Percentiles rank a stretch among this genome's conserved stretches.
phyloP scores from a whole-genome alignment of 1,140 invertebrate species.

The Piezodorus guildinii region DNA sequence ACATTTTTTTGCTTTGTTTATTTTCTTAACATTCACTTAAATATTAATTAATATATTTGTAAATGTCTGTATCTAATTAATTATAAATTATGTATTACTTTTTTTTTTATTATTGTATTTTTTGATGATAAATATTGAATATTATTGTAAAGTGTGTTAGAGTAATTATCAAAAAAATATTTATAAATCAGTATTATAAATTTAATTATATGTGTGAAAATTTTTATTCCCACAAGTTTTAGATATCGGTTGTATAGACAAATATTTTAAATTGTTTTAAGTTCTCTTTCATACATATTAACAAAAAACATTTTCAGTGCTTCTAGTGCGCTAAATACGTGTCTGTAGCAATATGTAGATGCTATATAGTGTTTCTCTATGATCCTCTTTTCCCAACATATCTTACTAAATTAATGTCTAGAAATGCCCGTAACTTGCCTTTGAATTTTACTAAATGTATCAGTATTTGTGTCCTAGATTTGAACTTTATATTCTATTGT shows the following conservation, averaged over 20 bases:
- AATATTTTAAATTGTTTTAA: background rate
- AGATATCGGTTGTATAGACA: slow-evolving; percentile 3
- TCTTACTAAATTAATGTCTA: slow-evolving; percentile 12
- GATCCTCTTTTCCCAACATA: slow-evolving; percentile 1
- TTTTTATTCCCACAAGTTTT: background rate
- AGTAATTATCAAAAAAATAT: no score
- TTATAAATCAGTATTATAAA: slow-evolving; percentile 11
- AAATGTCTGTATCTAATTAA: background rate
- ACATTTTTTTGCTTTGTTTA: no score
- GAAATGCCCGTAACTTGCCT: background rate
- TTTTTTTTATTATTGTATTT: slow-evolving; percentile 11
- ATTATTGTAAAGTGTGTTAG: no score
- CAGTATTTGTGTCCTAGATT: slow-evolving; percentile 15
- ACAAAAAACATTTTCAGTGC: slow-evolving; percentile 2
- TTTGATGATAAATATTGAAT: background rate
- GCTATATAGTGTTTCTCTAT: slow-evolving; percentile 11
- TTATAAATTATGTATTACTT: slow-evolving; percentile 7
- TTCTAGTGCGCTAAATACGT: slow-evolving; percentile 17
- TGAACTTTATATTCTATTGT: slow-evolving; percentile 17
- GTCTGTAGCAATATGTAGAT: slow-evolving; percentile 21
- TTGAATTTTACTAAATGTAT: slow-evolving; percentile 12
- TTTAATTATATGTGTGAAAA: slow-evolving; percentile 2
- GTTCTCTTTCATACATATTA: background rate
- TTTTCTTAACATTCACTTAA: background rate
- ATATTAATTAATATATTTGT: background rate